phyloP scores from a whole-genome alignment of 2,113 vertebrate species.

The Malurus alboscapulatus region DNA sequence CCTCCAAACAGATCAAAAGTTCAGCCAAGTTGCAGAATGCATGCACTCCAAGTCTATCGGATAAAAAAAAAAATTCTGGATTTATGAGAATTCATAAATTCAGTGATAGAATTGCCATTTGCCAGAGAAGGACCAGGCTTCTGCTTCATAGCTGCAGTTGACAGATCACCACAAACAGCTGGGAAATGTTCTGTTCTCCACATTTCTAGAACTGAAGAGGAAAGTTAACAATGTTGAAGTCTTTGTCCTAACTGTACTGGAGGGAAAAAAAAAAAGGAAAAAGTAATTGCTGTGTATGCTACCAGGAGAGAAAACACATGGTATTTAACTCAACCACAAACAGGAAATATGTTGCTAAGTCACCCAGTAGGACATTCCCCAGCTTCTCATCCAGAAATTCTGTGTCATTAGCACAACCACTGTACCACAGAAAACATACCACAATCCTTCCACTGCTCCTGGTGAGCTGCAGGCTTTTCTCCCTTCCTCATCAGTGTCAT shows the following conservation, averaged over 20 bases:
- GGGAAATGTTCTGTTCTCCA: background rate
- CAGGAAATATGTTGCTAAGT: background rate
- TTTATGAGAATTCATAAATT: background rate
- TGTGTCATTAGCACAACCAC: background rate
- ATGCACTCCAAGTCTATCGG: background rate
- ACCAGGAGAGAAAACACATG: background rate
- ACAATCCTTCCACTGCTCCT: background rate
- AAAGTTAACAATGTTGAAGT: background rate
- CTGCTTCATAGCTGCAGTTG: background rate
- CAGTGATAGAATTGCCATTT: background rate
- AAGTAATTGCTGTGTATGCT: background rate
- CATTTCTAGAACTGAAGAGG: background rate
- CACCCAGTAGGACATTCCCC: background rate
- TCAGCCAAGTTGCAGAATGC: background rate
- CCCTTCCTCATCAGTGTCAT: background rate
- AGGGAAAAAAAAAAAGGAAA: background rate
- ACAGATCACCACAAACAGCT: background rate
- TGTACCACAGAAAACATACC: background rate
- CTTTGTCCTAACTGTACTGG: background rate
- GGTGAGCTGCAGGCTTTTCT: background rate
- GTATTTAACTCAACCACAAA: conserved; percentile 28
- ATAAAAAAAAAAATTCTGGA: background rate
- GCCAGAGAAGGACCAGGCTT: background rate
- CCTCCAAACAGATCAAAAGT: background rate
- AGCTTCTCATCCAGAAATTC: background rate